These are phyloP conservation scores for Monomorium pharaonis DNA, from an alignment of 1,140 invertebrate species.

Conservation along the genomic window DNA sequence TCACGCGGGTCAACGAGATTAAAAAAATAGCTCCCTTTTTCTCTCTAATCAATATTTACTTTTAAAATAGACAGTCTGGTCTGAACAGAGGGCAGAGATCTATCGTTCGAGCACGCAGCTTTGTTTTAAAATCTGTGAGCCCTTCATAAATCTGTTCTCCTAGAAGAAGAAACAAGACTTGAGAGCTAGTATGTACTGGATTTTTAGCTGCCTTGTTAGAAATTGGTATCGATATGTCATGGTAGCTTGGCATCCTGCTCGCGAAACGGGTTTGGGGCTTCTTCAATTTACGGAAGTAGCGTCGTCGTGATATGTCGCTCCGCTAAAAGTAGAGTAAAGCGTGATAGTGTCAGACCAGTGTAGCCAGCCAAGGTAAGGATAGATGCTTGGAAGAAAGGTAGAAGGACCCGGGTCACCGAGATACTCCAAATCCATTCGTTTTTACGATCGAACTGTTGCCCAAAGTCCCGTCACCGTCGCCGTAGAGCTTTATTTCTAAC, in stretches of 20 bases:
- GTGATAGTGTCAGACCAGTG: constrained; percentile 27
- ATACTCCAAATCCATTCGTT: constrained; percentile 42
- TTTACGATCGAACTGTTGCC: constrained; percentile 49
- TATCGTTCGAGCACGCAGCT: neutral
- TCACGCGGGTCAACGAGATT: neutral
- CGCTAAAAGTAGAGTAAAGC: constrained; percentile 32
- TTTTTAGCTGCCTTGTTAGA: constrained; percentile 45
- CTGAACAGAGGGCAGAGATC: neutral
- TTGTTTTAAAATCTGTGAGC: neutral
- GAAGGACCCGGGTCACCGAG: constrained; percentile 6
- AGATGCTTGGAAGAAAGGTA: constrained; percentile 10
- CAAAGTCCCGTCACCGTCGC: constrained; percentile 15
- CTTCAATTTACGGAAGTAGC: constrained; percentile 56
- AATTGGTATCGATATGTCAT: constrained; percentile 47
- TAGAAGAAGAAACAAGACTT: neutral
- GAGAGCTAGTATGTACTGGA: neutral
- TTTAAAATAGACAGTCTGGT: neutral
- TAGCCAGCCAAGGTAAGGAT: constrained; percentile 7
- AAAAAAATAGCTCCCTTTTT: neutral
- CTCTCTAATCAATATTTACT: neutral
- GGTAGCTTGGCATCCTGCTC: constrained; percentile 35
- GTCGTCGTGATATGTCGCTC: constrained; percentile 35
- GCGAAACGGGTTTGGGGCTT: constrained; percentile 25
- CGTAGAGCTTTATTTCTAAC: constrained; percentile 4
- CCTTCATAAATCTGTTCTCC: neutral